Evolutionary conservation across 2,113 vertebrate species (phyloP).

Genomic region (Lynx canadensis): DNA sequence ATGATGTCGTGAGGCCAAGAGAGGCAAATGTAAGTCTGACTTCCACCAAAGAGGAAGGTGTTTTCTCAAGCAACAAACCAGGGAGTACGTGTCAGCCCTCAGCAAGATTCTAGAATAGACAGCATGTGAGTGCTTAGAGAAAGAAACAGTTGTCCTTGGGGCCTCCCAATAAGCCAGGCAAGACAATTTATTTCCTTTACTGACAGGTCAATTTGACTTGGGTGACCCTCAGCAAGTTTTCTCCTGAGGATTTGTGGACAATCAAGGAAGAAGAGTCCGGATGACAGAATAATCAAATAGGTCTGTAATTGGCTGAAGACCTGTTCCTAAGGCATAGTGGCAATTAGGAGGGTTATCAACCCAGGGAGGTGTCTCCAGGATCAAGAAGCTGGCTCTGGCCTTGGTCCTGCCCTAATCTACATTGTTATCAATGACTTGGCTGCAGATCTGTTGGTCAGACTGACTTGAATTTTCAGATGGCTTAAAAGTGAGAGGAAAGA

Average conservation of each 20-base stretch:
- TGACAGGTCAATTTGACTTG: neutral
- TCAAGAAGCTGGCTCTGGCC: neutral
- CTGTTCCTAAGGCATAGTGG: neutral
- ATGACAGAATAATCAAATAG: slow-evolving; percentile 40
- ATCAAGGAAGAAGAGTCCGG: neutral
- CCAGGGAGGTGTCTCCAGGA: neutral
- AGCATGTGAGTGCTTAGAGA: neutral
- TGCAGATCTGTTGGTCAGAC: neutral
- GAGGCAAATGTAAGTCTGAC: neutral
- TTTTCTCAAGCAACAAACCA: neutral
- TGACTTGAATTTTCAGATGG: neutral
- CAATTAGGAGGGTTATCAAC: neutral
- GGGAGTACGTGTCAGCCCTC: neutral
- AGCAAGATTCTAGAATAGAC: neutral
- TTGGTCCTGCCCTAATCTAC: neutral
- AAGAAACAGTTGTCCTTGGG: neutral
- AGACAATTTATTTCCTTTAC: neutral
- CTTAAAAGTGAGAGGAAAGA: slow-evolving; percentile 22
- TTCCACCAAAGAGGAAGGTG: neutral
- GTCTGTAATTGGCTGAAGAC: neutral
- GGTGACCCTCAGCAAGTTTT: slow-evolving; percentile 4
- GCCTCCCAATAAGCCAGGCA: neutral
- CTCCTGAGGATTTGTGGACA: neutral
- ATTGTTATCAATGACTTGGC: neutral
- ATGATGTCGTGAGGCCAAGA: neutral